Percentiles rank a stretch among this genome's conserved stretches.
Conservation (phyloP, 2,797 vertebrate species). For the Mormyrus proboscirostris region DNA sequence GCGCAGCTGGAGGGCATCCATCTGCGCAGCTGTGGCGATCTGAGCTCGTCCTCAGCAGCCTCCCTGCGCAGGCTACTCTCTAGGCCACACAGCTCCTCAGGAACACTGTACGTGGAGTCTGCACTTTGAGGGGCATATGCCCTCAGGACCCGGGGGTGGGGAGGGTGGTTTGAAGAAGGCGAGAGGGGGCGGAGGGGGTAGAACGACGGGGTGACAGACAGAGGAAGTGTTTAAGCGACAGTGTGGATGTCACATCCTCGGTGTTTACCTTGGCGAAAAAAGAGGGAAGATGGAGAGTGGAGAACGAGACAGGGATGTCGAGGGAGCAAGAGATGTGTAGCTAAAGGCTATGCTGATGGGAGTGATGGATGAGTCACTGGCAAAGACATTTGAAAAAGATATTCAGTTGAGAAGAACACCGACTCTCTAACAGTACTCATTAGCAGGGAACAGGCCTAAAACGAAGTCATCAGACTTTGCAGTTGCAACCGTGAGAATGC, state of each 20-base stretch:
- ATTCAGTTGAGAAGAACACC: not conserved
- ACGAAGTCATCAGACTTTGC: not conserved
- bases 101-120: slow-evolving; percentile 75
- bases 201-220: not conserved
- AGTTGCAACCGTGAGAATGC: not conserved
- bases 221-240: not conserved
- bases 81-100: slow-evolving; percentile 72
- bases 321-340: not conserved
- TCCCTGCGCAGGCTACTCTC: slow-evolving; percentile 70
- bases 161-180: not conserved
- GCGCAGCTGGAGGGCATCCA: slow-evolving; percentile 70
- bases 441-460: not conserved
- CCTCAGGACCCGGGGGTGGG: not conserved
- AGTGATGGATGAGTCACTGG: not conserved
- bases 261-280: not conserved
- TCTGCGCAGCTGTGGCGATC: slow-evolving; percentile 87
- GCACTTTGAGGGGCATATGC: slow-evolving; percentile 54
- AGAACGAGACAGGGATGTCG: not conserved
- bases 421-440: not conserved
- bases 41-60: slow-evolving; percentile 73
- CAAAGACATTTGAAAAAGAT: not conserved
- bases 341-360: not conserved
- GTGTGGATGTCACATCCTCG: not conserved
- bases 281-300: not conserved
- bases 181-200: not conserved